Conservation (phyloP, 2,113 vertebrate species). For the Hystrix brachyura region DNA sequence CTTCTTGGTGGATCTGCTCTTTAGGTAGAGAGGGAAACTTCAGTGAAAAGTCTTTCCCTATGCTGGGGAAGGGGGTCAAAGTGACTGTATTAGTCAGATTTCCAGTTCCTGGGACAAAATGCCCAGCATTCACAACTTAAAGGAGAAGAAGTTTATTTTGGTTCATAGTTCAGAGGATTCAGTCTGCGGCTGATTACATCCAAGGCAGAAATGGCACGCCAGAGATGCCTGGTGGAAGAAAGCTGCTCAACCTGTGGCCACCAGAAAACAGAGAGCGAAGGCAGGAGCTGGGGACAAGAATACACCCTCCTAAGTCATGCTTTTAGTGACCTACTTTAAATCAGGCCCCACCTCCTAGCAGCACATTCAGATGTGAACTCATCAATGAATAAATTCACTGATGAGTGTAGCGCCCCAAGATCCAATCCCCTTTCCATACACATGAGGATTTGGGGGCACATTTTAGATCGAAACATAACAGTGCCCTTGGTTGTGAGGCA, state of each 20-base stretch:
- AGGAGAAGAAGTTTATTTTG: neutral
- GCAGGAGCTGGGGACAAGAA: neutral
- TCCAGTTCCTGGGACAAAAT: neutral
- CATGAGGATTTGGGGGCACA: neutral
- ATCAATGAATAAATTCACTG: neutral
- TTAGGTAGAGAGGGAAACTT: neutral
- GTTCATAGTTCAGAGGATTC: neutral
- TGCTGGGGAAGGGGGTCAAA: neutral
- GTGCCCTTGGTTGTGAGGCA: neutral
- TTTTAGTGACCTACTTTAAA: neutral
- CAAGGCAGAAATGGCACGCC: neutral
- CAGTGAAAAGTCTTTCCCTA: neutral
- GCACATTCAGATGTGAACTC: neutral
- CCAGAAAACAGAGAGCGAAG: neutral
- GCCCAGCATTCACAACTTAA: neutral
- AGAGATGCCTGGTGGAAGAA: neutral
- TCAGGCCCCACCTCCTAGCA: neutral
- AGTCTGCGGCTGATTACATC: neutral
- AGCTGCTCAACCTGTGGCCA: neutral
- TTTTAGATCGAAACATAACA: neutral
- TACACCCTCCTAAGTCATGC: neutral
- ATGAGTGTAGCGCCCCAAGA: neutral
- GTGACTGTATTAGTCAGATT: neutral
- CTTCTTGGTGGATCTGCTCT: neutral
- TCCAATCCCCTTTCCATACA: neutral